Percentiles rank a stretch among this genome's conserved stretches.
Conservation (phyloP, 1,140 invertebrate species). For the Aphaenogaster floridana region DNA sequence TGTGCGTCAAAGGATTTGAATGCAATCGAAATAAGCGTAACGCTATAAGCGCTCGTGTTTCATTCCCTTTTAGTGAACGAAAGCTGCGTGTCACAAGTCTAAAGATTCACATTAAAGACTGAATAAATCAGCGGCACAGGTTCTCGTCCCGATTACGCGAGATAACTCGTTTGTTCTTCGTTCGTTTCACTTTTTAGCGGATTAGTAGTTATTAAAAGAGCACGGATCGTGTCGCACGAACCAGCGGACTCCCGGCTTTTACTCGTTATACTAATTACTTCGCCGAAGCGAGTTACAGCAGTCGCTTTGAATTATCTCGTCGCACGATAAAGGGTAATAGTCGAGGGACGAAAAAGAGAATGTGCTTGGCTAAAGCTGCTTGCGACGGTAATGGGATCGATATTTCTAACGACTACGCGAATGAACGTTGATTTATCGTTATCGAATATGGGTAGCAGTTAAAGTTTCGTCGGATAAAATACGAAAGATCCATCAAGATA, state of each 20-base stretch:
- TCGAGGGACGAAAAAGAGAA: constrained; percentile 72
- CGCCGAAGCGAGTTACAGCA: constrained; percentile 60
- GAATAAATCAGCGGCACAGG: constrained; percentile 54
- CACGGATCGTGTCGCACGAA: constrained; percentile 60
- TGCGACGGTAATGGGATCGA: constrained; percentile 60
- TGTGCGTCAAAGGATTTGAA: constrained; percentile 17
- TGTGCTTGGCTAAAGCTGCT: constrained; percentile 52
- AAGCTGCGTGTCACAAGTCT: constrained; percentile 38
- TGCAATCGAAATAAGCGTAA: constrained; percentile 10
- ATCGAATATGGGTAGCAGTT: constrained; percentile 41
- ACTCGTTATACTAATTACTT: constrained; percentile 66
- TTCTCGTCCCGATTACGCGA: constrained; percentile 59
- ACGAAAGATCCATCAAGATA: background rate
- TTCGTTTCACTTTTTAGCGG: constrained; percentile 63
- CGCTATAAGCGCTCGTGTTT: constrained; percentile 20
- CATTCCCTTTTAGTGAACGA: constrained; percentile 17
- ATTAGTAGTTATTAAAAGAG: constrained; percentile 66
- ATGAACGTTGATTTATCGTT: constrained; percentile 62
- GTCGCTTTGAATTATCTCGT: constrained; percentile 69
- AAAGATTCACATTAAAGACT: constrained; percentile 50
- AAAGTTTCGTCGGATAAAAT: constrained; percentile 34
- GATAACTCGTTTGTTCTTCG: constrained; percentile 64
- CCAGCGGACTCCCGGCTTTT: constrained; percentile 55
- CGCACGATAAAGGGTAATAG: constrained; percentile 74
- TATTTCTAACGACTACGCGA: constrained; percentile 59